Percentiles rank a stretch among this genome's conserved stretches.
These are phyloP conservation scores for Notolepis coatsorum DNA, from an alignment of 2,797 vertebrate genomes.

Conservation along the genomic window DNA sequence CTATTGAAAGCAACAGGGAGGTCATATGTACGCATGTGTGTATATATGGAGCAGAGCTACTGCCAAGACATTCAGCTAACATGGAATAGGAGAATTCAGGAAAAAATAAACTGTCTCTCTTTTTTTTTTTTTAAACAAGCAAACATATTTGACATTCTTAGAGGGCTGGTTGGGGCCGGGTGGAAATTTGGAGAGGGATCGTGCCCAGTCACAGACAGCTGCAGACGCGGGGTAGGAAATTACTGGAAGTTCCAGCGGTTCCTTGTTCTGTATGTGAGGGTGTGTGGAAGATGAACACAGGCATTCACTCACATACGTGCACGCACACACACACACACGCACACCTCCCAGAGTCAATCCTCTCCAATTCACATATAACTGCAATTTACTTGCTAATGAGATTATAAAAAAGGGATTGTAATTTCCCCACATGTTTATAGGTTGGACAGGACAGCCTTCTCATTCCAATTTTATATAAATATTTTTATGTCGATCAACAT, in stretches of 20 bases:
- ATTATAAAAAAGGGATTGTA: too few species aligned
- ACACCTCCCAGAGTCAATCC: neutral
- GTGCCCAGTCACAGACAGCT: constrained; percentile 42
- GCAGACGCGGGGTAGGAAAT: constrained; percentile 24
- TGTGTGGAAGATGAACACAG: neutral
- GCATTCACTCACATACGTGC: neutral
- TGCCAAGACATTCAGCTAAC: constrained; percentile 66
- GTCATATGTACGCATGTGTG: constrained; percentile 27
- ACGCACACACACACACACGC: neutral
- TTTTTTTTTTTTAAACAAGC: constrained; percentile 63
- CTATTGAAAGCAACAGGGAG: constrained; percentile 39
- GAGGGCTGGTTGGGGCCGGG: constrained; percentile 57
- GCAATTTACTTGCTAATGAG: too few species aligned
- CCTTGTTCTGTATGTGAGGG: constrained; percentile 13
- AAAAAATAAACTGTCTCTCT: constrained; percentile 14
- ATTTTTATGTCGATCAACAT: too few species aligned
- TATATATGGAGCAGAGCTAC: constrained; percentile 36
- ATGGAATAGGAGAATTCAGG: constrained; percentile 64
- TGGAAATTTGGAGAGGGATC: constrained; percentile 71
- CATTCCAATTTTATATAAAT: too few species aligned
- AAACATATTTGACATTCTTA: constrained; percentile 80
- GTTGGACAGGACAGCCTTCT: too few species aligned
- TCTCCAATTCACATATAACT: too few species aligned
- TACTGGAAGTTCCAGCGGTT: constrained; percentile 32
- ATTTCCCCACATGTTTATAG: too few species aligned